A percentile compares a stretch with the other conserved stretches of the same genome.
Conservation (phyloP, 2,888 invertebrate species). For the Luperina nickerlii region DNA sequence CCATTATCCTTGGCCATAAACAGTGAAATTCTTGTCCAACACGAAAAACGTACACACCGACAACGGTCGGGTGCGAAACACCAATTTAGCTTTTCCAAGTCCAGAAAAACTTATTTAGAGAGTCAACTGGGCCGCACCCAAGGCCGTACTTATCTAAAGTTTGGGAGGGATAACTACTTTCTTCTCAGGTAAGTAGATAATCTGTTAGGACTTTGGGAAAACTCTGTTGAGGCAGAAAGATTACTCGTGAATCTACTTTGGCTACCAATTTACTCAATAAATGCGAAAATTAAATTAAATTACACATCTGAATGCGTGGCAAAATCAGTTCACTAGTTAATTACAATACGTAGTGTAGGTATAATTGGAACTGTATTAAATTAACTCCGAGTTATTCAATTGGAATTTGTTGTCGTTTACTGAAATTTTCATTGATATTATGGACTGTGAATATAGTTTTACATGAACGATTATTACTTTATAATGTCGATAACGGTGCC, state of each 20-base stretch:
- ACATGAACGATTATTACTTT: background rate
- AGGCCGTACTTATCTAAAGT: constrained; percentile 43
- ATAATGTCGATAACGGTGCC: background rate
- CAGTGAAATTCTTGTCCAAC: constrained; percentile 61
- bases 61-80: constrained; percentile 41
- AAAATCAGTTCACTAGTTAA: constrained; percentile 40
- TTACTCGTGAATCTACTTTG: constrained; percentile 38
- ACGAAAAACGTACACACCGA: constrained; percentile 48
- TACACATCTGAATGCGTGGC: background rate
- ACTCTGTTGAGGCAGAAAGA: constrained; percentile 29
- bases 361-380: constrained; percentile 42
- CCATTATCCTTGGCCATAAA: constrained; percentile 58
- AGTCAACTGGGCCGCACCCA: constrained; percentile 25
- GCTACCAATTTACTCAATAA: constrained; percentile 22
- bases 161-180: constrained; percentile 52
- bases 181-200: constrained; percentile 57
- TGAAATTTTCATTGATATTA: constrained; percentile 13
- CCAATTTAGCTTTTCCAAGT: constrained; percentile 52
- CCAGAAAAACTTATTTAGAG: constrained; percentile 50
- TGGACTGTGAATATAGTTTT: background rate
- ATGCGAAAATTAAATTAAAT: constrained; percentile 24
- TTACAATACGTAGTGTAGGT: constrained; percentile 30
- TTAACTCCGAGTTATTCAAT: constrained; percentile 36
- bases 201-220: constrained; percentile 46
- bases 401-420: constrained; percentile 22